A percentile compares a stretch with the other conserved stretches of the same genome.
Conservation (phyloP, 2,888 invertebrate genomes). For the Tribolium freemani region DNA sequence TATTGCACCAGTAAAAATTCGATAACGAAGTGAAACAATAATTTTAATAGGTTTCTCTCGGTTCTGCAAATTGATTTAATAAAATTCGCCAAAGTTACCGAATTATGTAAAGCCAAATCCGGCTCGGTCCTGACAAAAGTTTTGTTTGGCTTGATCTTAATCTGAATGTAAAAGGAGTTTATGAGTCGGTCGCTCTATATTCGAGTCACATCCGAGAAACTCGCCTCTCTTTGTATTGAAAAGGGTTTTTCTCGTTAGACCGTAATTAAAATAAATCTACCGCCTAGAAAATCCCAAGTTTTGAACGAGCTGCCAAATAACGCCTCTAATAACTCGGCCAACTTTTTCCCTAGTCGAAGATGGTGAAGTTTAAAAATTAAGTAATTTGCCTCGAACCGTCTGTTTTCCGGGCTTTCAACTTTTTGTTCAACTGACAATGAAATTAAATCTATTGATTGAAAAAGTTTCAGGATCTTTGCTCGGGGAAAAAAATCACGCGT, state of each 20-base stretch:
- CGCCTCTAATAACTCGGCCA: constrained; percentile 42
- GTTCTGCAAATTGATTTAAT: constrained; percentile 27
- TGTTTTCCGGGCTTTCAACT: constrained; percentile 51
- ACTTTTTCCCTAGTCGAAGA: constrained; percentile 44
- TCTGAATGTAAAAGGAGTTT: constrained; percentile 49
- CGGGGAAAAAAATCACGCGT: constrained; percentile 10
- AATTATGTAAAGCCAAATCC: constrained; percentile 38
- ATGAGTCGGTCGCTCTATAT: constrained; percentile 50
- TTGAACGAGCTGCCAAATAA: constrained; percentile 52
- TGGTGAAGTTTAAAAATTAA: constrained; percentile 56
- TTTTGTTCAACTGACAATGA: constrained; percentile 58
- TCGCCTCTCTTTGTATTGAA: constrained; percentile 61
- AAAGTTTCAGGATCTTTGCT: constrained; percentile 51
- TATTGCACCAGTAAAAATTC: neutral
- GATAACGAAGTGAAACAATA: constrained; percentile 17
- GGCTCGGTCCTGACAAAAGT: constrained; percentile 36
- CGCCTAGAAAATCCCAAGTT: constrained; percentile 53
- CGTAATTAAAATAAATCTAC: constrained; percentile 66
- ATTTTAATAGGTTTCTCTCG: constrained; percentile 16
- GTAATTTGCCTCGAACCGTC: constrained; percentile 55
- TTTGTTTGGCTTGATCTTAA: constrained; percentile 45
- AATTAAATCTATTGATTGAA: constrained; percentile 61
- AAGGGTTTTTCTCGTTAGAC: constrained; percentile 64
- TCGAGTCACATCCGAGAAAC: constrained; percentile 61
- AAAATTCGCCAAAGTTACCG: constrained; percentile 26